phyloP scores from a whole-genome alignment of 1,140 invertebrate species.

The Muscidifurax raptorellus region DNA sequence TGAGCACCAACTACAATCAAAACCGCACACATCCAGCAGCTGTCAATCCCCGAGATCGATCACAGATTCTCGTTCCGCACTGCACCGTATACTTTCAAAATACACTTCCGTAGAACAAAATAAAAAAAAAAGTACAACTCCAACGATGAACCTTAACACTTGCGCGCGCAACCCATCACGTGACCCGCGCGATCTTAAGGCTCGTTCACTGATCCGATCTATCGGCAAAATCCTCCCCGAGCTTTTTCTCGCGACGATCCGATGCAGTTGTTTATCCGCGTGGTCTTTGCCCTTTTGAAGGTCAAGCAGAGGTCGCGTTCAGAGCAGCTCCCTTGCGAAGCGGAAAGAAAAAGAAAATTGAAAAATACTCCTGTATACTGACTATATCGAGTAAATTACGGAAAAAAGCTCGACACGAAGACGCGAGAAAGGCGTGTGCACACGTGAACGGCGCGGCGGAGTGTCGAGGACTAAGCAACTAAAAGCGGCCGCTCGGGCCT shows the following conservation, averaged over 20 bases:
- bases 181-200: background rate
- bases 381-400: background rate
- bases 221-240: background rate
- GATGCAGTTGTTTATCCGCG: background rate
- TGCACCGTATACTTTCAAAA: background rate
- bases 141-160: background rate
- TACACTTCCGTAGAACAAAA: background rate
- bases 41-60: background rate
- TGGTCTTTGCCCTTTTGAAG: background rate
- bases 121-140: background rate
- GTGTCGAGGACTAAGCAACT: constrained; percentile 72
- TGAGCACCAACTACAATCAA: background rate
- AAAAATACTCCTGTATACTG: background rate
- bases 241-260: background rate
- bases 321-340: too few relatives aligned
- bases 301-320: background rate
- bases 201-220: background rate
- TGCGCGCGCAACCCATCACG: constrained; percentile 42
- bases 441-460: constrained; percentile 64
- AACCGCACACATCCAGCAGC: background rate
- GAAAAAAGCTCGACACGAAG: background rate
- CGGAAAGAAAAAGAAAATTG: background rate
- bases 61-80: background rate
- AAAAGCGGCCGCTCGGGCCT: constrained; percentile 64
- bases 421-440: background rate